Base-by-base conservation (phyloP, 1,140 invertebrate genomes). In the Argopecten irradians region DNA sequence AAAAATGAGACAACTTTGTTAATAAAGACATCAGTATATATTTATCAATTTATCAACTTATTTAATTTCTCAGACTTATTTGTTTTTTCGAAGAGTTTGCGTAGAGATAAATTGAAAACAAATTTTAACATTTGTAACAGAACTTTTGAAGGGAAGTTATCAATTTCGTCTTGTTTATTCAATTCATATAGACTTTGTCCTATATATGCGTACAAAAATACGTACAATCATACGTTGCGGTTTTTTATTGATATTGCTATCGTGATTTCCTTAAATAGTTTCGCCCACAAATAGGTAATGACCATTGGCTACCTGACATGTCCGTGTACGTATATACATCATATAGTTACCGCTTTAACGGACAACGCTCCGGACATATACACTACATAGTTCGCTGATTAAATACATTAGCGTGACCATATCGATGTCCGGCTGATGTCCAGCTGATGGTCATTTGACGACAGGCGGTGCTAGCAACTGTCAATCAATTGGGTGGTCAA, bases 341-440 rank as follows among this genome's bases (percentile, higher is more conserved):
- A 46, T 2, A 11, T 11, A 46, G 2, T 11, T 19, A 19, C 9
- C 22, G 55, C n/a, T 28, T 28, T 71, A 8, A 71, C 8, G 55
- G 28, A 7, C n/a, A 28, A 1, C 0, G 11, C 22, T 3, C 55
- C 1, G 0, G 55, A 71, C 55, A 5, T 28, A 28, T 71, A 71
- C n/a, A 71, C 55, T n/a, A n/a, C n/a, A n/a, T n/a, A 28, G 28
- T 71, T 5, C n/a, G 5, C 55, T 71, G n/a, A 71, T 71, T 71
- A n/a, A 71, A 71, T 71, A 71, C n/a, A 71, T 71, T 71, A 71
- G 55, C 55, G n/a, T n/a, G 55, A 71, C 55, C n/a, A 71, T n/a
- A 16, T 28, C 55, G n/a, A 71, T 28, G 55, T 71, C 55, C 55
- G 22, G n/a, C 1, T n/a, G 28, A 71, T 71, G 55, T 28, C 55